Evolutionary conservation across 1,140 invertebrate genomes (phyloP).

Genomic region (Psilanteris sp.): DNA sequence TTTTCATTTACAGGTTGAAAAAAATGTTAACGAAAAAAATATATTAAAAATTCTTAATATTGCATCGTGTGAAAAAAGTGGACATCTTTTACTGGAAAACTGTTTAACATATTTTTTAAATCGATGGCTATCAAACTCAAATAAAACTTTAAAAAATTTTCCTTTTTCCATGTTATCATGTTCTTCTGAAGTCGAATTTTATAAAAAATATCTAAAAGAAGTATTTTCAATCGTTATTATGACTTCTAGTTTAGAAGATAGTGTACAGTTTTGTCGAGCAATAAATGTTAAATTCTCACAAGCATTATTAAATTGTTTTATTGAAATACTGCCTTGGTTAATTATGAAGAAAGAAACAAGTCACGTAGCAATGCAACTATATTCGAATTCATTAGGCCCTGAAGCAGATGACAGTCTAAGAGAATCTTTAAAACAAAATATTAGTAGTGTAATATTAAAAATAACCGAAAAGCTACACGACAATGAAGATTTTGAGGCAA

Average conservation of each 20-base stretch:
- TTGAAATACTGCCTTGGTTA: constrained; percentile 47
- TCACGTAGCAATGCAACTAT: constrained; percentile 10
- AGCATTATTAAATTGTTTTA: constrained; percentile 24
- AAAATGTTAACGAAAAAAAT: constrained; percentile 38
- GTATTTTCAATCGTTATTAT: constrained; percentile 36
- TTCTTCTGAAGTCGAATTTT: constrained; percentile 13
- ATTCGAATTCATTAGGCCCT: constrained; percentile 30
- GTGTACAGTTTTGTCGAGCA: constrained; percentile 20
- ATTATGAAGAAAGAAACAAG: constrained; percentile 11
- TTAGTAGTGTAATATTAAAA: constrained; percentile 19
- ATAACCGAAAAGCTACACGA: constrained; percentile 54
- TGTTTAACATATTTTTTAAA: constrained; percentile 15
- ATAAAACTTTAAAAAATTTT: constrained; percentile 26
- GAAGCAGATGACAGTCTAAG: constrained; percentile 20
- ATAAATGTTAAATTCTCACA: constrained; percentile 11
- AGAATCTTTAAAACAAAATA: constrained; percentile 26
- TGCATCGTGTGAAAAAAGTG: constrained; percentile 15
- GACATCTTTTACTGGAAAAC: constrained; percentile 21
- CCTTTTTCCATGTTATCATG: constrained; percentile 34
- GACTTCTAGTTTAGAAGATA: constrained; percentile 9
- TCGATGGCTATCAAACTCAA: constrained; percentile 10
- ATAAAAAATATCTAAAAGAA: constrained; percentile 26
- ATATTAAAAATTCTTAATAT: constrained; percentile 27
- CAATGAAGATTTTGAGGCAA: constrained; percentile 15
- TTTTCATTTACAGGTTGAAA: constrained; percentile 19